phyloP scores from a whole-genome alignment of 1,140 invertebrate genomes.

The Drosophila watanabei region DNA sequence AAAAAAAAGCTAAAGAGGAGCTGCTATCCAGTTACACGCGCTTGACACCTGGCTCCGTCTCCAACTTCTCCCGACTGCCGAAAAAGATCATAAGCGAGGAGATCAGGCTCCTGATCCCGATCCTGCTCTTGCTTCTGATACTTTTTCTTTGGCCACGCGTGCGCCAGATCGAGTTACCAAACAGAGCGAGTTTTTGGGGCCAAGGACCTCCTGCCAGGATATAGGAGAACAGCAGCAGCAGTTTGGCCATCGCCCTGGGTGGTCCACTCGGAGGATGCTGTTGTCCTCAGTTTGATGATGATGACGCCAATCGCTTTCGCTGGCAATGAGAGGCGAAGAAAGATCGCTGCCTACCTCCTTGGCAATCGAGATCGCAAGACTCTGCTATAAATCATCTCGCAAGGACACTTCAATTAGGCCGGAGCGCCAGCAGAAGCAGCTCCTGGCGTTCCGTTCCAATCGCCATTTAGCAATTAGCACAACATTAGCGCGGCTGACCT shows the following conservation, averaged over 20 bases:
- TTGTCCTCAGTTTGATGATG: slow-evolving; percentile 4
- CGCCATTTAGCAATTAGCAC: slow-evolving; percentile 82
- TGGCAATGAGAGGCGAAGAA: slow-evolving; percentile 30
- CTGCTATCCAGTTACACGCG: slow-evolving; percentile 61
- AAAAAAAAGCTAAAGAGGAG: slow-evolving; percentile 10
- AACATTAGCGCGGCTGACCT: slow-evolving; percentile 79
- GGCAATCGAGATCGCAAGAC: slow-evolving; percentile 19
- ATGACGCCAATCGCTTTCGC: no score
- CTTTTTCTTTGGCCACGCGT: slow-evolving; percentile 66
- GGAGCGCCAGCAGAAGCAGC: slow-evolving; percentile 60
- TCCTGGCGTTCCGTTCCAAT: slow-evolving; percentile 43
- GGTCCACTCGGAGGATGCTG: slow-evolving; percentile 49
- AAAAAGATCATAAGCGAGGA: slow-evolving; percentile 70
- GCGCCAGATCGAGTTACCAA: slow-evolving; percentile 56
- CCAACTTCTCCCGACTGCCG: slow-evolving; percentile 51
- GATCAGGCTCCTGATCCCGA: slow-evolving; percentile 39
- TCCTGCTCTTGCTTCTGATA: slow-evolving; percentile 18
- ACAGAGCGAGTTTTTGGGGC: slow-evolving; percentile 36
- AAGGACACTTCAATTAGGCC: slow-evolving; percentile 76
- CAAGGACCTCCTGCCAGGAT: slow-evolving; percentile 62
- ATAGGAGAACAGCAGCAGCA: slow-evolving; percentile 37
- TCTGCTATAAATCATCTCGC: slow-evolving; percentile 50
- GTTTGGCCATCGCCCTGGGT: slow-evolving; percentile 47
- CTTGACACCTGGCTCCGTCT: slow-evolving; percentile 72
- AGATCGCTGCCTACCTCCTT: slow-evolving; percentile 25